phyloP scores from a whole-genome alignment of 2,888 invertebrate genomes.

The Lagria hirta region DNA sequence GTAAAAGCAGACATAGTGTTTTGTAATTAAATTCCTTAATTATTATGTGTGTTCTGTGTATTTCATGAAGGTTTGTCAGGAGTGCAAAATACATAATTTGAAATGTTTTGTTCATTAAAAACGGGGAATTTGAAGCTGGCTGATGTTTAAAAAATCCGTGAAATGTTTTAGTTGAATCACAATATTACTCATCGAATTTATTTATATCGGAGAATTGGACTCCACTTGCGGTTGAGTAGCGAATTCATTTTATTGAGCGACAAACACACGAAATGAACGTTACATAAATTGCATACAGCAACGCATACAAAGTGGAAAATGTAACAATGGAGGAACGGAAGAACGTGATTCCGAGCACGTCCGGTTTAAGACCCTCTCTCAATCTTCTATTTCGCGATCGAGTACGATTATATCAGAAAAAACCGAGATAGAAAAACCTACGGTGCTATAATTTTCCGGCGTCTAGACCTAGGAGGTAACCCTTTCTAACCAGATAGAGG shows the following conservation, averaged over 20 bases:
- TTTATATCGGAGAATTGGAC: slow-evolving; percentile 29
- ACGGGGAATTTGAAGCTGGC: no score
- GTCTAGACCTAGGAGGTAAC: neutral
- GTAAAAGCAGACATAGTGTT: no score
- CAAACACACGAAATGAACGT: slow-evolving; percentile 21
- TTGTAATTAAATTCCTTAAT: no score
- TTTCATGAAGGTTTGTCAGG: no score
- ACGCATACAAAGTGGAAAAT: slow-evolving; percentile 24
- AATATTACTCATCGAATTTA: slow-evolving; percentile 30
- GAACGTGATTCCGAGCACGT: slow-evolving; percentile 41
- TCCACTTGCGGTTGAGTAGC: slow-evolving; percentile 16
- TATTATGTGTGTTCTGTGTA: no score
- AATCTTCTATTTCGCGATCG: slow-evolving; percentile 14
- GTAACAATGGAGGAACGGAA: slow-evolving; percentile 36
- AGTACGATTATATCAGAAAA: slow-evolving; percentile 8
- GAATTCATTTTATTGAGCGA: slow-evolving; percentile 24
- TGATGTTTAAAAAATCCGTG: no score
- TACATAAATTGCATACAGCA: slow-evolving; percentile 21
- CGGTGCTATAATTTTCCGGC: slow-evolving; percentile 7
- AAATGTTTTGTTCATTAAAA: no score
- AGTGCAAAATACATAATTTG: no score
- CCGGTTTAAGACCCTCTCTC: slow-evolving; percentile 28
- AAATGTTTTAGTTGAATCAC: no score
- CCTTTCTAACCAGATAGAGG: neutral
- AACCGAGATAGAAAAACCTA: slow-evolving; percentile 5